Conservation (phyloP, 2,888 invertebrate genomes). For the Drosophila lacicola region DNA sequence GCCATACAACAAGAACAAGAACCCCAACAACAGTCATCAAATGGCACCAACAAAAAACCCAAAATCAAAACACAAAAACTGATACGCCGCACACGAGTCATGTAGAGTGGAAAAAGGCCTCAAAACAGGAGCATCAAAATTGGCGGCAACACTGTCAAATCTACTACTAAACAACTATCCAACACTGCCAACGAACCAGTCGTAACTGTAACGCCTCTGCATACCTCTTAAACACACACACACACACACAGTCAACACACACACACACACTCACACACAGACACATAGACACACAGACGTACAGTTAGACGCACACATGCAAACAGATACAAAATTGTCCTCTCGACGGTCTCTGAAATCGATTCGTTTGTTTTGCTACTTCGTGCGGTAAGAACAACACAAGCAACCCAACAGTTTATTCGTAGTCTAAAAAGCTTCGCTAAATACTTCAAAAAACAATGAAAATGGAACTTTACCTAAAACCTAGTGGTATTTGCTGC, state of each 20-base stretch:
- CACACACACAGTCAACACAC: conserved; percentile 11
- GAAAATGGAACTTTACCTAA: conserved; percentile 14
- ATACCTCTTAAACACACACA: conserved; percentile 9
- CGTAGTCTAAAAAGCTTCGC: conserved; percentile 72
- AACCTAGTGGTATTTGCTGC: conserved; percentile 52
- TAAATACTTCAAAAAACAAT: conserved; percentile 9
- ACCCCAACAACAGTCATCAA: conserved; percentile 52
- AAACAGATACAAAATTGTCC: conserved; percentile 48
- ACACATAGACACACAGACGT: conserved; percentile 11
- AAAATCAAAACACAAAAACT: conserved; percentile 84
- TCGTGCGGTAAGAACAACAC: conserved; percentile 72
- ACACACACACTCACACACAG: conserved; percentile 14
- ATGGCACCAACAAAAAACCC: conserved; percentile 68
- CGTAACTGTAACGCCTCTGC: conserved; percentile 26
- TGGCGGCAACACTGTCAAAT: conserved; percentile 41
- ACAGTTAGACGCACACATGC: conserved; percentile 41
- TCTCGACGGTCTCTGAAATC: conserved; percentile 37
- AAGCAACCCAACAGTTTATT: conserved; percentile 39
- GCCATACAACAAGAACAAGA: conserved; percentile 39
- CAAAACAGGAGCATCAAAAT: conserved; percentile 10
- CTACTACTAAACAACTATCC: conserved; percentile 45
- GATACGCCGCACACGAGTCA: conserved; percentile 83
- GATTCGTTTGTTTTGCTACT: conserved; percentile 56
- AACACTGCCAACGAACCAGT: conserved; percentile 54
- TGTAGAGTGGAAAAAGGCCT: conserved; percentile 42